Base-by-base conservation (phyloP, 2,888 invertebrate genomes). In the Muscina levida region DNA sequence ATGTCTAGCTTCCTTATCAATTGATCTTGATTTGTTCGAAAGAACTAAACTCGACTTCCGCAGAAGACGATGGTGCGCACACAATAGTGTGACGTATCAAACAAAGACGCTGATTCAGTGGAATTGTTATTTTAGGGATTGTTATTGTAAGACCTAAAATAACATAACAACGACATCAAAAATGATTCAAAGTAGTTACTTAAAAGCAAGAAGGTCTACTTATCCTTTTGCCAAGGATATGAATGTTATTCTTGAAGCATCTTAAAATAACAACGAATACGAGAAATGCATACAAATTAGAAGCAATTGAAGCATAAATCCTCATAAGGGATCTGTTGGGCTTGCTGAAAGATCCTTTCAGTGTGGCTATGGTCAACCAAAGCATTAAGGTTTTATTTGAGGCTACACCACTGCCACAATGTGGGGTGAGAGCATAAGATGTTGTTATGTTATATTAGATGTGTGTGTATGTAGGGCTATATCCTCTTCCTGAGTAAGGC, bases 111-210 rank as follows among this genome's bases (percentile, higher is more conserved):
- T 37, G 19, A 22, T 62, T 71, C 57, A 37, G 42, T 19, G 22
- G 19, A 66, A 72, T 77, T 72, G 59, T 77, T 77, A 72, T 77
- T 74, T 81, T 81, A 81, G 62, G 77, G 74, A 72, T 77, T 77
- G 80, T 74, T 80, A 74, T 80, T 77, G 71, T 80, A 71, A 39
- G 44, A 62, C 80, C 80, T 81, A 81, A 81, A 77, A 81, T 62
- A 81, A 81, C 81, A 81, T 62, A 62, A 56, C 53, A 67, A 48
- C 51, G 73, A 37, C 59, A 68, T n/a, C 11, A 56, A 65, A 71
- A 70, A 15, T 56, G 13, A 10, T 44, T 44, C 44, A 42, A 42
- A 42, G 62, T 24, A 67, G 74, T 77, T 77, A 74, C 71, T 71
- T 71, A 77, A n/a, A 71, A 59, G 66, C 56, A 24, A 46, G 53